phyloP scores from a whole-genome alignment of 2,888 invertebrate genomes.

The Rhopalosiphum nymphaeae region DNA sequence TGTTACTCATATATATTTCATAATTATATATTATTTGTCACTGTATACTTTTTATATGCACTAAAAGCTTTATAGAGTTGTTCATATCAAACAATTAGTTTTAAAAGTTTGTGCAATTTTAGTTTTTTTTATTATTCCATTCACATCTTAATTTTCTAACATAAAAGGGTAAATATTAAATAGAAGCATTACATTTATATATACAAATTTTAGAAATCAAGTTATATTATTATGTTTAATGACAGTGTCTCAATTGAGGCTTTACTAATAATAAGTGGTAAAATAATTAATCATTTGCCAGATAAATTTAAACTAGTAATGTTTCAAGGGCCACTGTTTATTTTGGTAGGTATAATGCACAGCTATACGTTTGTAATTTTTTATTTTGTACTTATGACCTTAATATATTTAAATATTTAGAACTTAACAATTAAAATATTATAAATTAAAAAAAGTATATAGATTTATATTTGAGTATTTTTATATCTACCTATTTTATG shows the following conservation, averaged over 20 bases:
- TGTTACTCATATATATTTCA: not conserved
- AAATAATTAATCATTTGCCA: not conserved
- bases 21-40: conserved; percentile 8
- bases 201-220: not conserved
- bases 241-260: not conserved
- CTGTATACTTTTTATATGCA: conserved; percentile 38
- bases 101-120: not conserved
- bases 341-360: conserved; percentile 9
- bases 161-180: conserved; percentile 42
- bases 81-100: not conserved
- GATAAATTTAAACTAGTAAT: not conserved
- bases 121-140: not conserved
- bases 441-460: not conserved
- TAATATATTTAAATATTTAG: conserved; percentile 13
- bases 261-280: not conserved
- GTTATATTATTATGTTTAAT: not conserved
- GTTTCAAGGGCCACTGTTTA: not conserved
- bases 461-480: not conserved
- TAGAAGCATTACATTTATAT: not conserved
- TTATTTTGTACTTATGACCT: conserved; percentile 39
- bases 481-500: not conserved
- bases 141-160: not conserved
- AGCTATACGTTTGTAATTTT: not conserved
- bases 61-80: not conserved
- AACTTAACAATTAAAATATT: not conserved